Conservation (phyloP, 2,888 invertebrate genomes). For the Andrena bicolor region DNA sequence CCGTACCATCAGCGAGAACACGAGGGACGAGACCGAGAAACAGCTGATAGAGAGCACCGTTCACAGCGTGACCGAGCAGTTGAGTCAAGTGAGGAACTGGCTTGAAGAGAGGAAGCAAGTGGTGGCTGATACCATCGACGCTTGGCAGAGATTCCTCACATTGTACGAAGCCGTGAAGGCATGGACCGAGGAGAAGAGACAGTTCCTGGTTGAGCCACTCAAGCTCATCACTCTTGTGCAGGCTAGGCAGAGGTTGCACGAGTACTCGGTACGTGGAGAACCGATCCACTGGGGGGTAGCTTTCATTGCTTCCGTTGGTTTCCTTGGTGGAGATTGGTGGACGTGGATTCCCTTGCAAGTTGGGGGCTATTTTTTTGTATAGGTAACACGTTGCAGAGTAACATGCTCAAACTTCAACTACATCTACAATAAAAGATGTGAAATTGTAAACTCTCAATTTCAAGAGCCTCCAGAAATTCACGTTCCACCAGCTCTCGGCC, state of each 20-base stretch:
- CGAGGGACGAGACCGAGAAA: slow-evolving; percentile 91
- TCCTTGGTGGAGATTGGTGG: background rate
- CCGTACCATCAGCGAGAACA: slow-evolving; percentile 91
- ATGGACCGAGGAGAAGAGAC: slow-evolving; percentile 94
- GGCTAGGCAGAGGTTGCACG: slow-evolving; percentile 93
- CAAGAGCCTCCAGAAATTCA: background rate
- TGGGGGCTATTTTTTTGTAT: background rate
- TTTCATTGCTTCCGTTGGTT: background rate
- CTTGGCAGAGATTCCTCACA: slow-evolving; percentile 94
- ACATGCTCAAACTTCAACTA: too few species aligned
- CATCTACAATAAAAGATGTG: background rate
- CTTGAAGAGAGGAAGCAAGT: slow-evolving; percentile 93
- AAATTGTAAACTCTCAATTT: background rate
- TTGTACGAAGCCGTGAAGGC: slow-evolving; percentile 92
- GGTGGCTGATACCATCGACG: slow-evolving; percentile 94
- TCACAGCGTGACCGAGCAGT: slow-evolving; percentile 91
- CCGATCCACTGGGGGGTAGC: background rate
- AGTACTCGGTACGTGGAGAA: slow-evolving; percentile 90
- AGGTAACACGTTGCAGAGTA: too few species aligned
- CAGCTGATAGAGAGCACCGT: slow-evolving; percentile 91
- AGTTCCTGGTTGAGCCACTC: slow-evolving; percentile 92
- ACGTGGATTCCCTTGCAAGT: background rate
- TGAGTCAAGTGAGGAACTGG: slow-evolving; percentile 91
- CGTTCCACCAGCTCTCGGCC: background rate
- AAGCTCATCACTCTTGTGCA: slow-evolving; percentile 92